phyloP scores from a whole-genome alignment of 1,140 invertebrate species.

The Nasonia giraulti region DNA sequence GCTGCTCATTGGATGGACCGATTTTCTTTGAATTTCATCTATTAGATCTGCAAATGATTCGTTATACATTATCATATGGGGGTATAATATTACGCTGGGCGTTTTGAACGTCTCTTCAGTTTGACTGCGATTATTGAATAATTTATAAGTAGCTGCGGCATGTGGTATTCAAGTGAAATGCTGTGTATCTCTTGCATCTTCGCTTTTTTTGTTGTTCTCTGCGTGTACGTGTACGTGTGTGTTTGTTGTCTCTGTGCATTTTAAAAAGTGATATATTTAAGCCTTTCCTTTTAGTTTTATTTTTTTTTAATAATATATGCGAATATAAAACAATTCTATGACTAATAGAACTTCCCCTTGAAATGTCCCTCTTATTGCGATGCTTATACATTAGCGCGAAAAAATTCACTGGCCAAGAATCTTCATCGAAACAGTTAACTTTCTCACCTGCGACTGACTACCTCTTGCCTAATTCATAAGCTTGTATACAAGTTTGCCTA shows the following conservation, averaged over 20 bases:
- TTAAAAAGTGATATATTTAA: slow-evolving; percentile 33
- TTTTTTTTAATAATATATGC: not conserved
- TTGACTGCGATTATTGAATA: not conserved
- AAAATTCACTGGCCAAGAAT: slow-evolving; percentile 28
- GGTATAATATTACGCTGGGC: not conserved
- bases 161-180: too few relatives aligned
- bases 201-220: not conserved
- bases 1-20: slow-evolving; percentile 24
- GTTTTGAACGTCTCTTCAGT: not conserved
- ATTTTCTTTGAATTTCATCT: not conserved
- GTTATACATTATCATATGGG: not conserved
- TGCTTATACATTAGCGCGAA: not conserved
- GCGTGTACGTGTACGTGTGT: not conserved
- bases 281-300: not conserved
- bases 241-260: slow-evolving; percentile 20
- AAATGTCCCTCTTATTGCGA: not conserved
- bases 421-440: not conserved
- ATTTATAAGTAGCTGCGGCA: not conserved
- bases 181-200: not conserved
- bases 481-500: too few relatives aligned
- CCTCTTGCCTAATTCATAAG: too few relatives aligned
- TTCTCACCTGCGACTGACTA: too few relatives aligned
- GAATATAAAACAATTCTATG: slow-evolving; percentile 28
- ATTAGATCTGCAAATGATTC: not conserved
- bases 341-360: not conserved